phyloP scores from a whole-genome alignment of 2,113 vertebrate species.

The Crocuta crocuta region DNA sequence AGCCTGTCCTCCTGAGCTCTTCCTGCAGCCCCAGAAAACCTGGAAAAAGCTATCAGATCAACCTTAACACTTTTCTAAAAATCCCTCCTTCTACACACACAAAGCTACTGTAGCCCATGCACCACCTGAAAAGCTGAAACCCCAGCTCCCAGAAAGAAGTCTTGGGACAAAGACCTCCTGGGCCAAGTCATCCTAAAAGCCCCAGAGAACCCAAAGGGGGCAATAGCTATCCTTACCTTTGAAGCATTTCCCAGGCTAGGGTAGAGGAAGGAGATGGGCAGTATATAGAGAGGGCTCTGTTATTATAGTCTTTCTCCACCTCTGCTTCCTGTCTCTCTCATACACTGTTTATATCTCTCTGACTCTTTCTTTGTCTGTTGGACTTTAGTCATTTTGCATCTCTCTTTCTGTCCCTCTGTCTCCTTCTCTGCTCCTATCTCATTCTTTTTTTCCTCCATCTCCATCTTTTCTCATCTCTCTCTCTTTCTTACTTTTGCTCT shows the following conservation, averaged over 20 bases:
- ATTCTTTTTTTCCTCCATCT: background rate
- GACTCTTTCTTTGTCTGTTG: background rate
- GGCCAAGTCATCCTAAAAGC: background rate
- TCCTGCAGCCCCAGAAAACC: slow-evolving; percentile 24
- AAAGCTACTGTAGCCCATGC: background rate
- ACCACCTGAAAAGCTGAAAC: background rate
- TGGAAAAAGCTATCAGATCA: background rate
- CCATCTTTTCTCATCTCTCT: background rate
- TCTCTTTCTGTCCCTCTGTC: background rate
- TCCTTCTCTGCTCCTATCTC: background rate
- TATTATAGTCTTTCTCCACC: rapidly evolving
- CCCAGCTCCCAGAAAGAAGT: background rate
- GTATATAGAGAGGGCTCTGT: background rate
- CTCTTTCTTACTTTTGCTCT: background rate
- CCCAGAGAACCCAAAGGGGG: background rate
- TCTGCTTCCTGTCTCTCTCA: background rate
- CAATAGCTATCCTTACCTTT: background rate
- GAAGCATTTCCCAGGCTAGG: background rate
- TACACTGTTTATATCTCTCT: background rate
- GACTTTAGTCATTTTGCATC: background rate
- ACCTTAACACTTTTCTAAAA: background rate
- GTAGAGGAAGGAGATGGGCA: background rate
- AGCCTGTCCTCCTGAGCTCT: background rate
- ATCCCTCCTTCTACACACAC: background rate
- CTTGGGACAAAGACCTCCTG: background rate